Conservation (phyloP, 2,888 invertebrate species). For the Charanyca ferruginea region DNA sequence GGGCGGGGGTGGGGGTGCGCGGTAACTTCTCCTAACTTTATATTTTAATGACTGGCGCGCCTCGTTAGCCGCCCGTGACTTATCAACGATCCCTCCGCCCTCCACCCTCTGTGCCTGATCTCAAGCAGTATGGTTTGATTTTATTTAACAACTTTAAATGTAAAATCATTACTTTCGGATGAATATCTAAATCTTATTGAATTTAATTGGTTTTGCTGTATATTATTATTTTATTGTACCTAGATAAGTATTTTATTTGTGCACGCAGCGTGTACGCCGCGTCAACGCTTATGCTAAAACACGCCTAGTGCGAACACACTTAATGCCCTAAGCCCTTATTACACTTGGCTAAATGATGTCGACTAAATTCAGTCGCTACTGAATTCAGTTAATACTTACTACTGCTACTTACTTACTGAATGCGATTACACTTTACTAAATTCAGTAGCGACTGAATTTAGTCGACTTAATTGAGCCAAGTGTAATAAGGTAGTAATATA, state of each 20-base stretch:
- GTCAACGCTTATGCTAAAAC: not conserved
- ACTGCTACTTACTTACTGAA: too few species aligned
- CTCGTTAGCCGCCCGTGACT: conserved; percentile 14
- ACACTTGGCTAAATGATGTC: too few species aligned
- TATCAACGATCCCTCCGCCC: not conserved
- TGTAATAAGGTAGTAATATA: too few species aligned
- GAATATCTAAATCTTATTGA: conserved; percentile 9
- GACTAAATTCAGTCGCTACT: too few species aligned
- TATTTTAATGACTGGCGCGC: conserved; percentile 43
- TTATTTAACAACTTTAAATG: conserved; percentile 20
- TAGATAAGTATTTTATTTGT: not conserved
- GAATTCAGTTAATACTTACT: too few species aligned
- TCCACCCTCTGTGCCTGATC: not conserved
- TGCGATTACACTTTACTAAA: too few species aligned
- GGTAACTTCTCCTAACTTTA: conserved; percentile 36
- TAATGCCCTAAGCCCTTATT: too few species aligned
- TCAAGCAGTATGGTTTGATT: conserved; percentile 24
- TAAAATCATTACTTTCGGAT: conserved; percentile 6
- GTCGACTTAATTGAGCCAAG: too few species aligned
- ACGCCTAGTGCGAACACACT: too few species aligned
- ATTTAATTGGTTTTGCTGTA: not conserved
- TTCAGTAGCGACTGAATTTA: too few species aligned
- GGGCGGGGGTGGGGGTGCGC: not conserved
- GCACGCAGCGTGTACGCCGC: not conserved
- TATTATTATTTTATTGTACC: not conserved